These are phyloP conservation scores for Crenichthys baileyi DNA, from an alignment of 2,797 vertebrate species.

Conservation along the genomic window DNA sequence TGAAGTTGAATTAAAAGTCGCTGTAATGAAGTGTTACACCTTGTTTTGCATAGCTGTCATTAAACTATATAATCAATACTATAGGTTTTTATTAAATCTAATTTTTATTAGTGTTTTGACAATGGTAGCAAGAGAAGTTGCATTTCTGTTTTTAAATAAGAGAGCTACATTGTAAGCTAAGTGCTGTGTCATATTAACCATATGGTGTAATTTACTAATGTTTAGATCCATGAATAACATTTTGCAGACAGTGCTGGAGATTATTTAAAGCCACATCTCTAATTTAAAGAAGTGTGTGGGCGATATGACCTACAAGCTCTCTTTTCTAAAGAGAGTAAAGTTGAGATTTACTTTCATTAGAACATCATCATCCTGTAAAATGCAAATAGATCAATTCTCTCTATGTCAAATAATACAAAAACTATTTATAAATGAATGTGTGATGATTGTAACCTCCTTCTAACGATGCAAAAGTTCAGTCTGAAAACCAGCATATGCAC, in stretches of 20 bases:
- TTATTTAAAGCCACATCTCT: not conserved
- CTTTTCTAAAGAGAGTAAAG: not conserved
- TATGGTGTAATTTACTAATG: not conserved
- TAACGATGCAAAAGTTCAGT: not conserved
- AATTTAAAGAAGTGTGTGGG: not conserved
- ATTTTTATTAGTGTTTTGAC: not conserved
- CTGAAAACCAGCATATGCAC: not conserved
- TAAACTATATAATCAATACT: not conserved
- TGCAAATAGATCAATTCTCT: not conserved
- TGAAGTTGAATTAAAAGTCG: not conserved
- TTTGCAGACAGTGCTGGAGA: not conserved
- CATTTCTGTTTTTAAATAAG: not conserved
- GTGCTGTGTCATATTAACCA: not conserved
- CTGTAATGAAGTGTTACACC: not conserved
- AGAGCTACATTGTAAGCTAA: not conserved
- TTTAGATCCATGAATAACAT: not conserved
- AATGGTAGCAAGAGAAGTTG: not conserved
- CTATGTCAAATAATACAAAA: not conserved
- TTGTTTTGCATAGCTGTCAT: not conserved
- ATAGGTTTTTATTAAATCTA: no score
- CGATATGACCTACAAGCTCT: not conserved
- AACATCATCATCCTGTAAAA: not conserved
- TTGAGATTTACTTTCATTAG: not conserved
- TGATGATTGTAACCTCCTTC: not conserved
- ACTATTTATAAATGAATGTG: not conserved